Conservation (phyloP, 1,140 invertebrate genomes). For the Halictus rubicundus region DNA sequence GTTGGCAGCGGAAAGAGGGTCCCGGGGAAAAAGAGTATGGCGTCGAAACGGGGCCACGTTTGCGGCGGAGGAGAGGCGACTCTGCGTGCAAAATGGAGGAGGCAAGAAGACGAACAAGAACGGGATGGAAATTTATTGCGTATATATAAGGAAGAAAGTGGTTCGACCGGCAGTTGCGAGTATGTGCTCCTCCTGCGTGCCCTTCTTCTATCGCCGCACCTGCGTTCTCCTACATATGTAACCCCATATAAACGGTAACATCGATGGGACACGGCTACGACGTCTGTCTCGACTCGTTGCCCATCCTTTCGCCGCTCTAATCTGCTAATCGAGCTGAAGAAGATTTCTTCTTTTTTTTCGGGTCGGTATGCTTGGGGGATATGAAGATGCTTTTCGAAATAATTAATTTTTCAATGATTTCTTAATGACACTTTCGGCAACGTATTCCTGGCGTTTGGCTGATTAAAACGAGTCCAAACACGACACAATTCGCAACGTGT, state of each 20-base stretch:
- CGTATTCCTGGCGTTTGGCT: no score
- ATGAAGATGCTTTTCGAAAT: no score
- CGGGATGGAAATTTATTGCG: conserved; percentile 58
- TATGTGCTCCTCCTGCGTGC: neutral
- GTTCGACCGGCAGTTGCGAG: conserved; percentile 36
- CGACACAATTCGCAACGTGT: no score
- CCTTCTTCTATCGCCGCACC: conserved; percentile 36
- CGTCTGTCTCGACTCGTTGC: neutral
- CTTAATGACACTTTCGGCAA: no score
- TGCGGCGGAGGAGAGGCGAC: no score
- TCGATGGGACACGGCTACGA: conserved; percentile 39
- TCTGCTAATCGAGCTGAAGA: no score
- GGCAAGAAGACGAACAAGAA: neutral
- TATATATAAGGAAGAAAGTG: conserved; percentile 47
- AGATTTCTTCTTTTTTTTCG: no score
- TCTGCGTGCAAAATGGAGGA: neutral
- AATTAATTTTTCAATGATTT: no score
- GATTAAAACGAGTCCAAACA: no score
- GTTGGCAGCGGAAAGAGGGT: no score
- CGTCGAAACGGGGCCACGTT: neutral
- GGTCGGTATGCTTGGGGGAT: no score
- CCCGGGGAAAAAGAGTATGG: neutral
- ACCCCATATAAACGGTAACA: conserved; percentile 60
- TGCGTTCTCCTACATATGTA: conserved; percentile 53
- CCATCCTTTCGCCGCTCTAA: no score